These are phyloP conservation scores for Pseudochirops cupreus DNA, from an alignment of 2,797 vertebrate species.

Conservation along the genomic window DNA sequence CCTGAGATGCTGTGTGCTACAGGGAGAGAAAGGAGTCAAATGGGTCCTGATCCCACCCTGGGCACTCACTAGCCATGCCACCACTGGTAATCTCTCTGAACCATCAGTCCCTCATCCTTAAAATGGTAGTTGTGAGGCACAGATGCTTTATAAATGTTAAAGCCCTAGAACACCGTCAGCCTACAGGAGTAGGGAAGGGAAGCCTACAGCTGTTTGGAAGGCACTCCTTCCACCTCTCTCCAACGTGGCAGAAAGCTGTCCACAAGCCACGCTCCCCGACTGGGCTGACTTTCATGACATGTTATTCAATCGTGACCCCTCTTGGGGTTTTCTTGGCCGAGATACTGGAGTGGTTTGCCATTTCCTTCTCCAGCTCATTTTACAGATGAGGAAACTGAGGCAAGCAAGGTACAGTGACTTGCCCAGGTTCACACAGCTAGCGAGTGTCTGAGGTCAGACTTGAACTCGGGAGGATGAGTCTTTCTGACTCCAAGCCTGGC, in stretches of 20 bases:
- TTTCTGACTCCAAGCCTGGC: background rate
- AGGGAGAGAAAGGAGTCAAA: background rate
- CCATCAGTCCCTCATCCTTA: no score
- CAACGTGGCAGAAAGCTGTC: background rate
- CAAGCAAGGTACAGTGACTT: background rate
- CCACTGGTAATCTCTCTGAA: background rate
- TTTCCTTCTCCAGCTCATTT: background rate
- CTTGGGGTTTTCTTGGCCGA: background rate
- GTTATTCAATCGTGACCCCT: no score
- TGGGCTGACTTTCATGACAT: background rate
- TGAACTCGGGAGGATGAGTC: no score
- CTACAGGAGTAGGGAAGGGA: background rate
- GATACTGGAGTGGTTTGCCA: background rate
- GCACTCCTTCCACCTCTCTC: background rate
- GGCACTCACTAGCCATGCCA: no score
- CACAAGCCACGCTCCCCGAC: background rate
- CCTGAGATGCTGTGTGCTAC: no score
- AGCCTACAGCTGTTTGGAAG: background rate
- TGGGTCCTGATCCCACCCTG: no score
- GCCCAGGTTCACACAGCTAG: background rate
- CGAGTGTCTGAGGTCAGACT: background rate
- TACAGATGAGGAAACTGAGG: background rate
- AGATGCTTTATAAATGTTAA: background rate
- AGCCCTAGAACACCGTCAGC: background rate
- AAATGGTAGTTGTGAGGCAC: background rate